phyloP scores from a whole-genome alignment of 2,888 invertebrate genomes.

The Drosophila robusta region DNA sequence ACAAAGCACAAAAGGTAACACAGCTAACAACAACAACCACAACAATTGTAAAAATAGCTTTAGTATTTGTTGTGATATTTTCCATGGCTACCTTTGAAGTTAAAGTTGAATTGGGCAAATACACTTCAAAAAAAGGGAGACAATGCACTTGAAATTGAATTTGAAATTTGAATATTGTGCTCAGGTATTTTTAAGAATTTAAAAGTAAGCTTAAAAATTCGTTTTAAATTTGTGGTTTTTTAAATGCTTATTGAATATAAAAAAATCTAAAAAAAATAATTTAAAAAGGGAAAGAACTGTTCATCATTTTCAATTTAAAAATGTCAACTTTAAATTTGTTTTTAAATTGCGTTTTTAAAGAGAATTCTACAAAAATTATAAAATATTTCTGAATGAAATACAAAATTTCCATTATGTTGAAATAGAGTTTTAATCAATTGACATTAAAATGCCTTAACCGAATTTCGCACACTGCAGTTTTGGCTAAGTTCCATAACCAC shows the following conservation, averaged over 20 bases:
- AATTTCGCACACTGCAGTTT: conserved; percentile 34
- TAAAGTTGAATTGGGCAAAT: conserved; percentile 54
- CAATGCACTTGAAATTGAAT: not conserved
- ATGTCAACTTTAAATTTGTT: too few species aligned
- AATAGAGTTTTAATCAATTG: not conserved
- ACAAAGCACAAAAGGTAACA: conserved; percentile 63
- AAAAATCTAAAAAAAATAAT: too few species aligned
- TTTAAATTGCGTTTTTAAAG: too few species aligned
- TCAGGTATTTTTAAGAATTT: not conserved
- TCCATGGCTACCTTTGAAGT: conserved; percentile 66
- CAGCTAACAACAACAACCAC: conserved; percentile 45
- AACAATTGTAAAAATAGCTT: conserved; percentile 31
- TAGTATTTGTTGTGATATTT: conserved; percentile 44
- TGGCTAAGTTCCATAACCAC: conserved; percentile 30
- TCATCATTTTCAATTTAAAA: too few species aligned
- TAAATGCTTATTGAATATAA: too few species aligned
- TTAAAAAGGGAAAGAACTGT: too few species aligned
- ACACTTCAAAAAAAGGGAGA: conserved; percentile 47
- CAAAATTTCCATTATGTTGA: too few species aligned
- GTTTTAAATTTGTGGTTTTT: too few species aligned
- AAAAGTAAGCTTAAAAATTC: not conserved
- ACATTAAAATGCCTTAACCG: not conserved
- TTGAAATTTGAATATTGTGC: not conserved
- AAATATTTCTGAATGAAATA: too few species aligned
- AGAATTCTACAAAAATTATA: too few species aligned